Conservation (phyloP, 2,888 invertebrate species). For the Cataglyphis cursor region DNA sequence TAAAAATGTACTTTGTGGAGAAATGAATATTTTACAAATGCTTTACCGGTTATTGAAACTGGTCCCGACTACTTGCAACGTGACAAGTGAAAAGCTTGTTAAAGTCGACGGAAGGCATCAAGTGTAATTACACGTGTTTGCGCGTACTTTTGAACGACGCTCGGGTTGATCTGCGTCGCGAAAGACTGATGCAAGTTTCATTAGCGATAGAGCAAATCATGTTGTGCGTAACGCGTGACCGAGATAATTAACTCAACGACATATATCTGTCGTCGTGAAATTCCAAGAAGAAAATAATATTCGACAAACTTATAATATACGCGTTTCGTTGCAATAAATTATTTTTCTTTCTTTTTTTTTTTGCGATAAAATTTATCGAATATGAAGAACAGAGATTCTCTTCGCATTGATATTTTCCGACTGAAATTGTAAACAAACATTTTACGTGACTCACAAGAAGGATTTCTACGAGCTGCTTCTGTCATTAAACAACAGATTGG, state of each 20-base stretch:
- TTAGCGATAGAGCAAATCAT: conserved; percentile 48
- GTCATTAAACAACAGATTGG: conserved; percentile 45
- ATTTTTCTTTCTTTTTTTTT: neutral
- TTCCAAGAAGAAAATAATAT: conserved; percentile 10
- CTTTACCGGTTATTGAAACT: conserved; percentile 19
- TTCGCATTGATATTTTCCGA: neutral
- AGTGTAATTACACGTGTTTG: conserved; percentile 34
- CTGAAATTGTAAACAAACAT: conserved; percentile 9
- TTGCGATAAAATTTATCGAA: neutral
- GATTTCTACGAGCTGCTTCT: neutral
- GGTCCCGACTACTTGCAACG: conserved; percentile 15
- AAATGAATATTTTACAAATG: conserved; percentile 14
- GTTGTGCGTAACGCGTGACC: conserved; percentile 38
- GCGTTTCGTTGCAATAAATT: neutral
- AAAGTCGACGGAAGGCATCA: conserved; percentile 27
- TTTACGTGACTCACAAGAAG: conserved; percentile 39
- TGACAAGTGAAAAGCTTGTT: conserved; percentile 26
- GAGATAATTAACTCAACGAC: conserved; percentile 45
- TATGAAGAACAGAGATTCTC: neutral
- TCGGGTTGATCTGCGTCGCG: conserved; percentile 28
- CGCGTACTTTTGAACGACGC: conserved; percentile 16
- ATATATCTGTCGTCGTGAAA: conserved; percentile 39
- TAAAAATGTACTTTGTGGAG: neutral
- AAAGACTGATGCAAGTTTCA: conserved; percentile 25
- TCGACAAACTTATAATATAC: neutral